Percentiles rank a stretch among this genome's conserved stretches.
Evolutionary conservation across 2,113 vertebrate genomes (phyloP).

Genomic region (Carassius carassius): DNA sequence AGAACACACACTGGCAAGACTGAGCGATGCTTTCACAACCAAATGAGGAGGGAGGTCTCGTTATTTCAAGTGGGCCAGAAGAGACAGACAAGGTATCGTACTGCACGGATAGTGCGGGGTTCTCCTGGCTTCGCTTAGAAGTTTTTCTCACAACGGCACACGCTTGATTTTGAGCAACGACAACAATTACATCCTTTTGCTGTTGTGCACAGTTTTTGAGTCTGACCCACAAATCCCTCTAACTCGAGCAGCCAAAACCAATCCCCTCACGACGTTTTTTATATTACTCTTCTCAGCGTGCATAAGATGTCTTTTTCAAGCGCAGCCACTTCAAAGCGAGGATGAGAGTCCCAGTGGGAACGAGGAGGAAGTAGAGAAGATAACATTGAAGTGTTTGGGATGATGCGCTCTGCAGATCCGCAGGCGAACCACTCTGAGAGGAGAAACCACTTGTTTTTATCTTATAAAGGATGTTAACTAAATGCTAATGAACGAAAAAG

Average conservation of each 20-base stretch:
- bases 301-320: conserved; percentile 42
- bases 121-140: neutral
- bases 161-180: conserved; percentile 7
- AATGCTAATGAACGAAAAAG: conserved; percentile 27
- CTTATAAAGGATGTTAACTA: conserved; percentile 23
- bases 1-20: neutral
- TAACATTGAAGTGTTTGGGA: conserved; percentile 23
- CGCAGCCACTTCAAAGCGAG: conserved; percentile 35
- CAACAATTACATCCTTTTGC: conserved; percentile 32
- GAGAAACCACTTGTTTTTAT: conserved; percentile 35
- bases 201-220: conserved; percentile 7
- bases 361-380: conserved; percentile 36
- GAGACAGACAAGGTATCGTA: neutral
- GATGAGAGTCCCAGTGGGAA: conserved; percentile 32
- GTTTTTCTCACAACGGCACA: neutral
- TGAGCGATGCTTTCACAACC: neutral
- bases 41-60: conserved; percentile 2
- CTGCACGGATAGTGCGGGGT: neutral
- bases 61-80: neutral
- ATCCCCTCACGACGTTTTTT: neutral
- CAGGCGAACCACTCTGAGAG: neutral
- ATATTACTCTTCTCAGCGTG: conserved; percentile 19
- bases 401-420: conserved; percentile 5
- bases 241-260: conserved; percentile 37
- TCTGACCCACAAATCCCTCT: conserved; percentile 24